Conservation (phyloP, 2,797 vertebrate genomes). For the Coccyzus lansbergi region DNA sequence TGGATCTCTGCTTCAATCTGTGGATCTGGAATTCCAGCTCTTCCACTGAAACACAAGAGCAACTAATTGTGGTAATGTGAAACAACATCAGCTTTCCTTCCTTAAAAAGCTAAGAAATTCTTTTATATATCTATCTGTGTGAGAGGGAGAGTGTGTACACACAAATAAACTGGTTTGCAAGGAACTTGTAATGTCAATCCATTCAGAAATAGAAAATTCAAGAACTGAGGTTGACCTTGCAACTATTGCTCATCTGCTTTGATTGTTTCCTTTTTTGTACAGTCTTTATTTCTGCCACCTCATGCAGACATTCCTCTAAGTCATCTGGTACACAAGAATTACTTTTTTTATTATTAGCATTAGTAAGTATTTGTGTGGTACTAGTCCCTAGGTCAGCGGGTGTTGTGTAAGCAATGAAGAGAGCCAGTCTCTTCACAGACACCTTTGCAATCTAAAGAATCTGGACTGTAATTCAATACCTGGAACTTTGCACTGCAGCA, state of each 20-base stretch:
- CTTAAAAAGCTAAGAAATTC: background rate
- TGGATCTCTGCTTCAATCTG: background rate
- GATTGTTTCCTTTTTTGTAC: background rate
- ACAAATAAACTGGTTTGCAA: background rate
- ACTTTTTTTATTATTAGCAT: conserved; percentile 6
- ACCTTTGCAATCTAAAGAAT: background rate
- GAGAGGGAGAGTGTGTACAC: background rate
- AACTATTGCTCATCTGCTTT: background rate
- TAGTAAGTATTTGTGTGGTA: background rate
- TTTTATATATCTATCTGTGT: background rate
- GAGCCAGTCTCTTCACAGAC: background rate
- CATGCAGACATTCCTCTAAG: background rate
- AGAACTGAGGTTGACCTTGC: background rate
- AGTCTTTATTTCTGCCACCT: conserved; percentile 3
- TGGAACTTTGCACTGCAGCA: background rate
- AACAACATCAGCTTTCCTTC: background rate
- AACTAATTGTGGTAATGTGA: background rate
- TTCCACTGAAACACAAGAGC: background rate
- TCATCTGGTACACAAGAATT: background rate
- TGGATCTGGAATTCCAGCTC: background rate
- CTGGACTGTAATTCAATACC: conserved; percentile 26
- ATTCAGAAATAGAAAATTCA: background rate
- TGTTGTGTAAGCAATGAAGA: background rate
- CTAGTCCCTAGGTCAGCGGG: background rate
- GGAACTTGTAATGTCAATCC: background rate